Conservation (phyloP, 2,113 vertebrate genomes). For the Numida meleagris region DNA sequence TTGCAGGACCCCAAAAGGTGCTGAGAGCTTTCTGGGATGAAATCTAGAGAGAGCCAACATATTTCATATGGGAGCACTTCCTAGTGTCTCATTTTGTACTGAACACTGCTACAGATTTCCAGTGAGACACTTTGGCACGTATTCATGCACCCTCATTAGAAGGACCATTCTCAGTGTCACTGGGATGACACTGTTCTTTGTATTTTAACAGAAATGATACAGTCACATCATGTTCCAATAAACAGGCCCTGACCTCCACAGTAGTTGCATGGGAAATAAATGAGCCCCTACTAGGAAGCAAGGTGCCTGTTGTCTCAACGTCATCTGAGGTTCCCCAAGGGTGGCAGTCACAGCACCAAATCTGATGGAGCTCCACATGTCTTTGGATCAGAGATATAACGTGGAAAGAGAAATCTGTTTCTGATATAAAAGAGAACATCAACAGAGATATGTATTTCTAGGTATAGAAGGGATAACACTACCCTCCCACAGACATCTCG, state of each 20-base stretch:
- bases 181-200: slow-evolving; percentile 6
- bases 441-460: neutral
- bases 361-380: neutral
- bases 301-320: neutral
- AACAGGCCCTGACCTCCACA: neutral
- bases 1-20: neutral
- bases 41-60: neutral
- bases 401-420: neutral
- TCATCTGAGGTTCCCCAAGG: neutral
- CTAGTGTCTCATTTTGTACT: neutral
- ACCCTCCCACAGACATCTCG: neutral
- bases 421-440: neutral
- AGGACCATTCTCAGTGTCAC: neutral
- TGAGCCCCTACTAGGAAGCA: neutral
- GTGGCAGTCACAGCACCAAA: neutral
- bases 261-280: neutral
- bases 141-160: neutral
- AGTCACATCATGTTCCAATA: slow-evolving; percentile 31
- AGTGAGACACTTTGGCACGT: neutral
- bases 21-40: neutral
- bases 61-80: neutral
- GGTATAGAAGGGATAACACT: neutral
- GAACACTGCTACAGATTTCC: neutral
- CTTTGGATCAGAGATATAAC: neutral
- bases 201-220: neutral